These are phyloP conservation scores for Rostratula benghalensis DNA, from an alignment of 2,113 vertebrate species.

Conservation along the genomic window DNA sequence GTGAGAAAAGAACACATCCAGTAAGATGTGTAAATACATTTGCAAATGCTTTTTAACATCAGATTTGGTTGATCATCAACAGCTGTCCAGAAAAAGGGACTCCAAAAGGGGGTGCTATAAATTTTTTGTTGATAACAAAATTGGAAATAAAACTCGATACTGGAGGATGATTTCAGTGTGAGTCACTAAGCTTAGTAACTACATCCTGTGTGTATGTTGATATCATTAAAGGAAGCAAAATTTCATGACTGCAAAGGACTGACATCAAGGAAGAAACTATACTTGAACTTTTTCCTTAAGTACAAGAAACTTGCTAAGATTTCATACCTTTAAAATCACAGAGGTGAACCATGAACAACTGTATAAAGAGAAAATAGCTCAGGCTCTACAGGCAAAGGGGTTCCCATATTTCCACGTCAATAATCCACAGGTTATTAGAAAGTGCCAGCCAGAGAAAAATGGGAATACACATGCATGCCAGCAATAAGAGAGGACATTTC, in stretches of 20 bases:
- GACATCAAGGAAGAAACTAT: background rate
- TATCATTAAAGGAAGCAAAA: background rate
- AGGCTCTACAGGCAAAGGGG: background rate
- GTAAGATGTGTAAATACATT: background rate
- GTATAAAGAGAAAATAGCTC: background rate
- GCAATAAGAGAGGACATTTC: background rate
- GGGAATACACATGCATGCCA: background rate
- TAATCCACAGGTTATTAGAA: background rate
- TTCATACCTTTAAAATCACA: background rate
- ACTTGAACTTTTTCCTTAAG: background rate
- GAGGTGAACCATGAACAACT: background rate
- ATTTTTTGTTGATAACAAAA: background rate
- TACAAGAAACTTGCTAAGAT: background rate
- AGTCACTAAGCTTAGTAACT: background rate
- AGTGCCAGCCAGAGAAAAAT: background rate
- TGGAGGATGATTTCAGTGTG: background rate
- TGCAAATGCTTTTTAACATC: background rate
- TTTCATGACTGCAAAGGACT: background rate
- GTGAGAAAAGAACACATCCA: background rate
- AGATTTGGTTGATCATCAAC: background rate
- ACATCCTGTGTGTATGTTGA: background rate
- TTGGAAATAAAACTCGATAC: background rate
- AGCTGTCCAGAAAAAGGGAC: background rate
- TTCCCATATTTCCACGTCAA: background rate
- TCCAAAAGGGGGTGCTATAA: background rate